phyloP scores from a whole-genome alignment of 1,140 invertebrate species.

The Trinorchestia longiramus region DNA sequence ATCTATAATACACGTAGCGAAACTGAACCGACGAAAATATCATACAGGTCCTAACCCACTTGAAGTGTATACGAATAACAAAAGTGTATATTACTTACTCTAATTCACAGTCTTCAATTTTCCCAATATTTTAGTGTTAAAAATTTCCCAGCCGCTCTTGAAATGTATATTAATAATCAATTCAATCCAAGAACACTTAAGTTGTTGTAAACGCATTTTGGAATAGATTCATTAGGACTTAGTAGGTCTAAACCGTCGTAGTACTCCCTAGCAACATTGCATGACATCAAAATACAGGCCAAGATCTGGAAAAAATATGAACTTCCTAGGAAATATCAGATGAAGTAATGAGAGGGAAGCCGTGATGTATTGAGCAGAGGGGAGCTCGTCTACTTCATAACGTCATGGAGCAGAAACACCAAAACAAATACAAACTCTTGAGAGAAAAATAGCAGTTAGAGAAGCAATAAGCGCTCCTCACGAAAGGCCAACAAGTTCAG shows the following conservation, averaged over 20 bases:
- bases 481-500: background rate
- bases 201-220: background rate
- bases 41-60: background rate
- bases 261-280: background rate
- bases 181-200: background rate
- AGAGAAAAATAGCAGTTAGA: slow-evolving; percentile 31
- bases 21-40: background rate
- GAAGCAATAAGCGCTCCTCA: background rate
- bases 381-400: slow-evolving; percentile 39
- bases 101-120: background rate
- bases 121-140: too few species aligned
- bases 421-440: slow-evolving; percentile 30
- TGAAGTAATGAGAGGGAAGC: slow-evolving; percentile 53
- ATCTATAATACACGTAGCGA: background rate
- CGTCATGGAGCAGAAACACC: slow-evolving; percentile 28
- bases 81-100: too few species aligned
- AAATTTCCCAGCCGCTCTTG: background rate
- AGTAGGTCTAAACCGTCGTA: background rate
- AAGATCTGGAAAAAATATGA: slow-evolving; percentile 4
- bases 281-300: slow-evolving; percentile 1
- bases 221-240: background rate
- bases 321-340: slow-evolving; percentile 50
- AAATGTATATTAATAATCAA: background rate
- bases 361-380: slow-evolving; percentile 49
- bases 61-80: too few species aligned